These are phyloP conservation scores for Halisarca cf. caerulea DNA, from an alignment of 37 sponge, comb jelly and placozoan genomes.

Conservation along the genomic window DNA sequence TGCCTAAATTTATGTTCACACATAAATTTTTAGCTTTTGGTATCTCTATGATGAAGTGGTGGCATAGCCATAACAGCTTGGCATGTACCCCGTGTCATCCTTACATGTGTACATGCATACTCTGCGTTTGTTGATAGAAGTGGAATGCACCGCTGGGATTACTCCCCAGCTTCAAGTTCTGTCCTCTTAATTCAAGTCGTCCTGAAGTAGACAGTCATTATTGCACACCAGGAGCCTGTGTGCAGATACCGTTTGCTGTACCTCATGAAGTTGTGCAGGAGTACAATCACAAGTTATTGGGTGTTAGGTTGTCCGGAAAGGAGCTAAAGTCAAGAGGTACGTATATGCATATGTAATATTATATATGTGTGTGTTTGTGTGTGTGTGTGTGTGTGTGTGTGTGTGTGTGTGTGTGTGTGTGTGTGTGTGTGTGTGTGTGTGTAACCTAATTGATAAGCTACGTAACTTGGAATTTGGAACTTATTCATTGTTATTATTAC, in stretches of 20 bases:
- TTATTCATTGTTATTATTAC: no score
- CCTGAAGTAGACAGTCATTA: no score
- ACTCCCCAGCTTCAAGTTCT: background rate
- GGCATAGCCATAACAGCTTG: no score
- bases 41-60: no score
- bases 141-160: slow-evolving; percentile 4
- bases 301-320: background rate
- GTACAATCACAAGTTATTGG: background rate
- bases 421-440: slow-evolving; percentile 4
- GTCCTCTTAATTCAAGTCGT: background rate
- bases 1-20: no score
- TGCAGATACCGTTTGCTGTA: background rate
- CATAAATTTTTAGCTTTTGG: no score
- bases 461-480: no score
- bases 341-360: background rate
- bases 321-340: background rate
- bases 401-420: slow-evolving; percentile 33
- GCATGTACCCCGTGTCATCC: no score
- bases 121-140: background rate
- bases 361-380: background rate
- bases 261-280: background rate
- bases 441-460: background rate
- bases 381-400: slow-evolving; percentile 29
- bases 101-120: background rate
- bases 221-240: background rate